Conservation (phyloP, 1,140 invertebrate genomes). For the Xylocopa sonorina region DNA sequence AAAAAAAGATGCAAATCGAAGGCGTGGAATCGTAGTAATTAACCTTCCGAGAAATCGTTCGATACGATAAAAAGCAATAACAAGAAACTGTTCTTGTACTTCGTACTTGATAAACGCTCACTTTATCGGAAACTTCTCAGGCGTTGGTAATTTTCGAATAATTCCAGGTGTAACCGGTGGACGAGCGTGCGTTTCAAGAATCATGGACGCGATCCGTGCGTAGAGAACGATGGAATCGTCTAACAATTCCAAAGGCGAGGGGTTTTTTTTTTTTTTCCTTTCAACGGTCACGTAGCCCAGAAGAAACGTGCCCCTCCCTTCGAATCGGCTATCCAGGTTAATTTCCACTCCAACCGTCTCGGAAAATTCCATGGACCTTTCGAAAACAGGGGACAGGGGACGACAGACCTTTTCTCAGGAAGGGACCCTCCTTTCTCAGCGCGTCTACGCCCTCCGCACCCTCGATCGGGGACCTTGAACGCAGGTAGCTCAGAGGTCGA, state of each 20-base stretch:
- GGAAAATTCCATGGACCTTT: constrained; percentile 55
- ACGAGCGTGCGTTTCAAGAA: too few species aligned
- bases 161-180: too few species aligned
- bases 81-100: too few species aligned
- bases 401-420: background rate
- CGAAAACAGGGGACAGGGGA: constrained; percentile 1
- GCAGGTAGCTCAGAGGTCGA: background rate
- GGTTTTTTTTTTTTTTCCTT: constrained; percentile 3
- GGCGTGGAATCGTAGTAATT: background rate
- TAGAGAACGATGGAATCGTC: background rate
- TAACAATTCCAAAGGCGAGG: background rate
- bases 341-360: constrained; percentile 35
- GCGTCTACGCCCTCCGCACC: background rate
- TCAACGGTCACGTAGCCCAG: background rate
- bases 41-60: too few species aligned
- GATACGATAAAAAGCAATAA: too few species aligned
- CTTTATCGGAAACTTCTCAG: too few species aligned
- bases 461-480: background rate
- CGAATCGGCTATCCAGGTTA: background rate
- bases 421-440: background rate
- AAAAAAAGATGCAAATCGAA: constrained; percentile 7
- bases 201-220: too few species aligned
- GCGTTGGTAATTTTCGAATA: too few species aligned
- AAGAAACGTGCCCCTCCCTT: background rate
- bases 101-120: too few species aligned